Evolutionary conservation across 2,113 vertebrate species (phyloP).

Genomic region (Fregetta grallaria): DNA sequence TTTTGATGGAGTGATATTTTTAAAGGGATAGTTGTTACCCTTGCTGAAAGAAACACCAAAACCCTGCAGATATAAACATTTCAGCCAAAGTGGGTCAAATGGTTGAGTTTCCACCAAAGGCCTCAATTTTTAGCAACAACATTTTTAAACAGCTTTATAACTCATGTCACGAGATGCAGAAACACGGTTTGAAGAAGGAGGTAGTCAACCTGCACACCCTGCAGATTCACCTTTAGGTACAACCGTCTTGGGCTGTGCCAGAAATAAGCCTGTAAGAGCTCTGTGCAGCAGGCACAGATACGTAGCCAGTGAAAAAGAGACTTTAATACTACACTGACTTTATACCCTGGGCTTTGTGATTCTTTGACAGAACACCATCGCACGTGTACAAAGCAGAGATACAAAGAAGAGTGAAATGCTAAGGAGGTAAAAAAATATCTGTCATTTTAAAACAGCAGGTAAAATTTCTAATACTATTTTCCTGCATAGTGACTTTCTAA

Average conservation of each 20-base stretch:
- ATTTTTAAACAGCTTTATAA: background rate
- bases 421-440: background rate
- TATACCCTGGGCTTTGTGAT: background rate
- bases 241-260: background rate
- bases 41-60: background rate
- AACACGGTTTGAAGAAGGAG: background rate
- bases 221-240: background rate
- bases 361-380: background rate
- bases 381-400: background rate
- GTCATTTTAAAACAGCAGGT: background rate
- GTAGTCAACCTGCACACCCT: background rate
- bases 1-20: background rate
- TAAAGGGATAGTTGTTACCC: background rate
- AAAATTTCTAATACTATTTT: background rate
- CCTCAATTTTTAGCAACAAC: background rate
- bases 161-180: background rate
- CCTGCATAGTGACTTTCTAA: background rate
- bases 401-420: background rate
- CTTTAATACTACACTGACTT: background rate
- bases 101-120: background rate
- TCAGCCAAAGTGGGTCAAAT: background rate
- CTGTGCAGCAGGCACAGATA: background rate
- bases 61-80: background rate
- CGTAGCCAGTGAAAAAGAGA: background rate
- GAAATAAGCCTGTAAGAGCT: background rate